Evolutionary conservation across 2,888 invertebrate species (phyloP).

Genomic region (Torymus auratus): DNA sequence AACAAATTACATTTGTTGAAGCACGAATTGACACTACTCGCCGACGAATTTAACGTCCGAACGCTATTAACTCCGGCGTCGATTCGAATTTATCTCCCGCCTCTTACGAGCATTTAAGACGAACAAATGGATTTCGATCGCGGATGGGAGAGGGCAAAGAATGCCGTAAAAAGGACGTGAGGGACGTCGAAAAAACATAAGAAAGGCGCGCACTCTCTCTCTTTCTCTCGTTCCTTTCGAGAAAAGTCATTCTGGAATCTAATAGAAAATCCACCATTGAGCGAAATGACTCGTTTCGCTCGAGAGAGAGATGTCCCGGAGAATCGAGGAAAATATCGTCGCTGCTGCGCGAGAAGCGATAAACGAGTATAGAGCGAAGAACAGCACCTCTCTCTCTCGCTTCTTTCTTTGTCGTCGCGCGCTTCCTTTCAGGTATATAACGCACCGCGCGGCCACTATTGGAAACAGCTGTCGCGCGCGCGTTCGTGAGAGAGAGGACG

Average conservation of each 20-base stretch:
- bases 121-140: not conserved
- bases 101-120: too few relatives aligned
- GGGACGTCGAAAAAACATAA: not conserved
- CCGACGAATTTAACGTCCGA: too few relatives aligned
- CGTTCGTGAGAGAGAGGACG: not conserved
- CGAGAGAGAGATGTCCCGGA: not conserved
- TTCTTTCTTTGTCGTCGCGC: not conserved
- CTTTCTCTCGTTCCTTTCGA: not conserved
- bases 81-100: too few relatives aligned
- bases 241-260: conserved; percentile 9
- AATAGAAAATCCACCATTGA: conserved; percentile 31
- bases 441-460: not conserved
- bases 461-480: conserved; percentile 37
- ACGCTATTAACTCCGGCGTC: too few relatives aligned
- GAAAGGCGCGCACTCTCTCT: not conserved
- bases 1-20: too few relatives aligned
- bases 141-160: too few relatives aligned
- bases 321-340: not conserved
- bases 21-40: too few relatives aligned
- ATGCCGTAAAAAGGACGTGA: not conserved
- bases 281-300: conserved; percentile 14
- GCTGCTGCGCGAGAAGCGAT: conserved; percentile 15
- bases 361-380: not conserved
- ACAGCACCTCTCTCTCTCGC: not conserved
- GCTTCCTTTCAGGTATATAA: not conserved